Evolutionary conservation across 2,797 vertebrate genomes (phyloP), one percentile per base, ranked within the genome.

Genomic region (Channallabes apus): DNA sequence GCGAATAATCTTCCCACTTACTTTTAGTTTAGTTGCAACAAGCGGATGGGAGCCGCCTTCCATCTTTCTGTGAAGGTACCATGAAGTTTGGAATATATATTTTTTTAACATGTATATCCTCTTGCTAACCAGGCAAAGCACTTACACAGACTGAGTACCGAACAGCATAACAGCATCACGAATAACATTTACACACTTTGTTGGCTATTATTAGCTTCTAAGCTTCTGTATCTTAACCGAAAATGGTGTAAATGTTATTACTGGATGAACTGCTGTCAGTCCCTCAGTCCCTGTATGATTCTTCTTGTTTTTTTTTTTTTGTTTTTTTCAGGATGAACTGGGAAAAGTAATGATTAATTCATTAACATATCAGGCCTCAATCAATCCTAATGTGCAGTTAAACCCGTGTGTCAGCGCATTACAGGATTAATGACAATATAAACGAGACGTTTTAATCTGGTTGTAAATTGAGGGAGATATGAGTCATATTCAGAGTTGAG

Each of bases 11-110:
- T 90, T 84, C 84, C 76, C 72, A 84, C 84, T 87, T 84, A 80
- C 87, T 86, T 90, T 87, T 87, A 86, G 87, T 89, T 88, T 80
- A 84, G 87, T 83, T 86, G 84, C 88, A 89, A 88, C 87, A 87
- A 83, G 58, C 84, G 73, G 83, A 85, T 86, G 78, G 80, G 87
- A 24, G 80, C 79, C 62, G 83, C 85, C 79, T 62, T 85, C 82
- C 73, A 76, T 84, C 86, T 87, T 81, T 78, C 85, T 85, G 85
- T 84, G 78, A 85, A 90, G 89, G 89, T 90, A 90, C 80, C 86
- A 85, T 87, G 69, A 82, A 54, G 84, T 67, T 86, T 59, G 35
- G 77, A 82, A 29, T 72, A 1, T 32, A 12, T 67, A 17, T 51
- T 22, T 5, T 6, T 82, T 15, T 29, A 38, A 32, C 56, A 17